Percentiles rank a stretch among this genome's conserved stretches.
These are phyloP conservation scores for Conger conger DNA, from an alignment of 2,113 vertebrate genomes.

Conservation along the genomic window DNA sequence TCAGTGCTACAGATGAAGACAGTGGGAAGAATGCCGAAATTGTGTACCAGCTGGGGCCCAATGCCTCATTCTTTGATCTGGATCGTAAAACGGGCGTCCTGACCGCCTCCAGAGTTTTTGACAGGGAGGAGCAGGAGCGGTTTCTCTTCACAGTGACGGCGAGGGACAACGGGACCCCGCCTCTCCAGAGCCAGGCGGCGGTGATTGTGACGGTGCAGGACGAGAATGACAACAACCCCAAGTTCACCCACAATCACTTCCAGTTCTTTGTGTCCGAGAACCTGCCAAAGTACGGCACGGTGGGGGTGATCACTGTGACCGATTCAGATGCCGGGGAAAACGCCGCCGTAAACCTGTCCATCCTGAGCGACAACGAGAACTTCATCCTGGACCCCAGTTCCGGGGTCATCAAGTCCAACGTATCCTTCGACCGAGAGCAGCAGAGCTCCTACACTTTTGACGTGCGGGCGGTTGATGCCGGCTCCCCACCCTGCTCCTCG, in stretches of 20 bases:
- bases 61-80: slow-evolving; percentile 96
- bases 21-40: slow-evolving; percentile 97
- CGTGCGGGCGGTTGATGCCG: slow-evolving; percentile 91
- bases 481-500: slow-evolving; percentile 89
- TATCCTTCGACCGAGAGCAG: slow-evolving; percentile 95
- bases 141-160: slow-evolving; percentile 97
- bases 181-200: slow-evolving; percentile 92
- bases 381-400: slow-evolving; percentile 94
- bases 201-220: slow-evolving; percentile 96
- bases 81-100: slow-evolving; percentile 96
- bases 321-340: slow-evolving; percentile 95
- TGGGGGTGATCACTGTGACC: slow-evolving; percentile 96
- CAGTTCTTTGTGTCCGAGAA: slow-evolving; percentile 99
- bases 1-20: slow-evolving; percentile 96
- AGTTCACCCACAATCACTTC: slow-evolving; percentile 98
- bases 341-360: slow-evolving; percentile 91
- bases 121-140: slow-evolving; percentile 95
- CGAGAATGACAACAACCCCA: slow-evolving; percentile 97
- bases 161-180: slow-evolving; percentile 94
- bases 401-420: slow-evolving; percentile 97
- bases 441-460: slow-evolving; percentile 98
- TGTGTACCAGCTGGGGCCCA: slow-evolving; percentile 97
- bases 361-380: slow-evolving; percentile 94
- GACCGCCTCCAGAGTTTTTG: slow-evolving; percentile 94
- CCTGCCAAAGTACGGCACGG: slow-evolving; percentile 95